phyloP scores from a whole-genome alignment of 2,888 invertebrate genomes.

The Xanthia icteritia region DNA sequence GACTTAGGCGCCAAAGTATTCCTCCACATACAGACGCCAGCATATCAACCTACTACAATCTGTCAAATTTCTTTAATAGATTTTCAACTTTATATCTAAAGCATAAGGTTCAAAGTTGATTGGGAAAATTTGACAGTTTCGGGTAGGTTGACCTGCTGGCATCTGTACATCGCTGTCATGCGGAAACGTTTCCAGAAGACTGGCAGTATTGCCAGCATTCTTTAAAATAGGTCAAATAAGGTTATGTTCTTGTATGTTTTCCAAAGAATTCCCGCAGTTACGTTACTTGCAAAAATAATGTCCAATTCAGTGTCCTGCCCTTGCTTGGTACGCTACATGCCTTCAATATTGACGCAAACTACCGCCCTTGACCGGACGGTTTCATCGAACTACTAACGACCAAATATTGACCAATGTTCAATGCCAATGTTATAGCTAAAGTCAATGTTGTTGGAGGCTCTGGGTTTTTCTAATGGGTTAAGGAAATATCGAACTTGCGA shows the following conservation, averaged over 20 bases:
- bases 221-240: neutral
- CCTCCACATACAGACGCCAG: no score
- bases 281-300: slow-evolving; percentile 46
- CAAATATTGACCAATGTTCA: slow-evolving; percentile 45
- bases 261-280: neutral
- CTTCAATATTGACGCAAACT: slow-evolving; percentile 19
- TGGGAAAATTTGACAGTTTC: no score
- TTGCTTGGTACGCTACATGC: slow-evolving; percentile 35
- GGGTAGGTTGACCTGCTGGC: no score
- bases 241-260: neutral
- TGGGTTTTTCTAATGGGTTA: slow-evolving; percentile 17
- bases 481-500: slow-evolving; percentile 10
- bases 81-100: no score
- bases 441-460: slow-evolving; percentile 32
- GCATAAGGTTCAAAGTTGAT: no score
- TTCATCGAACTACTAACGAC: slow-evolving; percentile 33
- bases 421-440: slow-evolving; percentile 22
- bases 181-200: neutral
- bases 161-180: neutral
- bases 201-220: neutral
- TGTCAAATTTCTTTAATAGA: no score
- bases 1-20: neutral
- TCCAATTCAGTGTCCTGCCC: slow-evolving; percentile 33
- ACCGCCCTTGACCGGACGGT: slow-evolving; percentile 39
- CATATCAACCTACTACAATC: no score